Base-by-base conservation (phyloP, 2,888 invertebrate genomes). In the Xylocampa areola region DNA sequence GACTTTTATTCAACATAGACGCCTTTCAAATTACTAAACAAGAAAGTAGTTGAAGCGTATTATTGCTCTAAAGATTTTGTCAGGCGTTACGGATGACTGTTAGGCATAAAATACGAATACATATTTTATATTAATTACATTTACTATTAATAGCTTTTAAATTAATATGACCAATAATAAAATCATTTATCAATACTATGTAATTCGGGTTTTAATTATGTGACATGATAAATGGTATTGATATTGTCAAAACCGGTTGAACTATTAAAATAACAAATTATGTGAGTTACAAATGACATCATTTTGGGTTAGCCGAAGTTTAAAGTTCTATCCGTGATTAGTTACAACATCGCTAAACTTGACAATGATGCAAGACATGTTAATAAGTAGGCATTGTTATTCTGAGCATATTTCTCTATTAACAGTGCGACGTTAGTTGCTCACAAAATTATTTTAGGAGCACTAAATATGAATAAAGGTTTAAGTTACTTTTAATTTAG, bases 181-280 rank as follows among this genome's bases (percentile, higher is more conserved):
- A 13, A 3, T 10, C 11, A 8, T 39, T 11, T 6, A 27, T 4
- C 10, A 45, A 47, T 35, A 8, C 19, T 5, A 39, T 47, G 32
- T 23, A 13, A 41, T 14, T 6, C 14, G n/a, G 29, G 6, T 39
- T 0, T n/a, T 5, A 16, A 29, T 5, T n/a, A 39, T 17, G 16
- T 47, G 41, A 33, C n/a, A 21, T 49, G 16, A 45, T 8, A 32
- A 39, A 65, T 59, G 8, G 4, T 52, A 14, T 50, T 74, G 69
- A 66, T 61, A 67, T 64, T 58, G 57, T 4, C 6, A 21, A 61
- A 74, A 72, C 66, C 51, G 36, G 63, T 74, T 62, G 30, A 49
- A 57, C 51, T 33, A 52, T 25, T 17, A 30, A 40, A 62, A 50
- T 32, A 43, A 60, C 57, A 70, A 58, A 55, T 55, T 11, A 11